Base-by-base conservation (phyloP, 2,797 vertebrate species). In the Kryptopterus vitreolus region DNA sequence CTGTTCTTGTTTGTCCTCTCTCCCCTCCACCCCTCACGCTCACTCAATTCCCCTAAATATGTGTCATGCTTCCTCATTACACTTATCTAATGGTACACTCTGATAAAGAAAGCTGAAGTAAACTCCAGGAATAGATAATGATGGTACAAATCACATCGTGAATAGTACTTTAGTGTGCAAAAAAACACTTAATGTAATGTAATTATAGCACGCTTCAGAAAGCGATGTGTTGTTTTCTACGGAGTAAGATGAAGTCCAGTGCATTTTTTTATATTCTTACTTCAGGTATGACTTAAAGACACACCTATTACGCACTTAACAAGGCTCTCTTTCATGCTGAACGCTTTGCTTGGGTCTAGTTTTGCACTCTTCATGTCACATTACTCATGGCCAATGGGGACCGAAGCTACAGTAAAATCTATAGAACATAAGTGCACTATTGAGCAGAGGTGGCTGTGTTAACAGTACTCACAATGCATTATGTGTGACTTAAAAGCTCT, bases 1-100 rank as follows among this genome's bases (percentile, higher is more conserved):
- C 59, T 80, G 81, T 76, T 82, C 76, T 86, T 86, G 79, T 81
- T 84, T 78, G 31, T 77, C 35, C 65, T 76, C 31, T 77, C 16
- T 69, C 33, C 57, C 59, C 35, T 35, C 12, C 7, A 33, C 52
- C 69, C 55, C n/a, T 57, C 22, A 20, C 46, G 52, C 29, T 24
- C 24, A 38, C 43, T 48, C 52, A 61, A 15, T 63, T 68, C 13
- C n/a, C n/a, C 26, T 4, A 24, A 22, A 9, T 35, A 31, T 38
- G 20, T 73, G 12, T 38, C 33, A 58, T 16, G 9, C 53, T 74
- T 74, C 20, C 33, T 58, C 35, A 58, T 58, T 58, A 73, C 22
- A 26, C 31, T 18, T 15, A 38, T 57, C 35, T 10, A 57, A 58
- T 57, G 71, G 18, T 38, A 18, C 5, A 9, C 53, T 43, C 12